Base-by-base conservation (phyloP, 2,888 invertebrate genomes). In the Epirrhoe tristata region DNA sequence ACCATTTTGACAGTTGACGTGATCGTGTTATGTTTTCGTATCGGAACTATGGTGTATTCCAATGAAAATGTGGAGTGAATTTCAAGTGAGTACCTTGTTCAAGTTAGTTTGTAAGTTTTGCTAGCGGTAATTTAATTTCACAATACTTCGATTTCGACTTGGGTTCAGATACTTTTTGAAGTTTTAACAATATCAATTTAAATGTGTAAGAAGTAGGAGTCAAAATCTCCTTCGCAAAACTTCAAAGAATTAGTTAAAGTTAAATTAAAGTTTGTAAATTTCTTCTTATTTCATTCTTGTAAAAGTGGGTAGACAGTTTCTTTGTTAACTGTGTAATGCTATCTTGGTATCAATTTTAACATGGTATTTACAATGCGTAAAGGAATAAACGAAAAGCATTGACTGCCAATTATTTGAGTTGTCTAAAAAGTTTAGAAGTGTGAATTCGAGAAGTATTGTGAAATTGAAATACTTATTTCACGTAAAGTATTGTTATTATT, bases 31-130 rank as follows among this genome's bases (percentile, higher is more conserved):
- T 93, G 93, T 93, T 93, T 90, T 93, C 89, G 86, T 91, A 88
- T 91, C 82, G 93, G 91, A 93, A 93, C 92, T 93, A 93, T 93
- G 93, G 89, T 93, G 91, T 89, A 93, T 93, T 88, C 93, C 89
- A 84, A 93, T 93, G 93, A 93, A 93, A 88, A 93, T 93, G 93
- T 93, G 93, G 93, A 93, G 93, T 93, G 93, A 93, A 90, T 93
- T 93, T 81, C 93, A 93, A 92, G 93, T 93, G 80, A 91, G 93
- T 74, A 72, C 70, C 51, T 56, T 34, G 48, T 67, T 12, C 34
- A 17, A 61, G 24, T 17, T 57, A 34, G 43, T 58, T 43, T 67
- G 7, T 57, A 63, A 70, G 63, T 54, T 56, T 34, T 52, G 12
- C 52, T 50, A 48, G 46, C 24, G 32, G 53, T 63, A 48, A 24